Base-by-base conservation (phyloP, 1,140 invertebrate species). In the Megathymus violae region DNA sequence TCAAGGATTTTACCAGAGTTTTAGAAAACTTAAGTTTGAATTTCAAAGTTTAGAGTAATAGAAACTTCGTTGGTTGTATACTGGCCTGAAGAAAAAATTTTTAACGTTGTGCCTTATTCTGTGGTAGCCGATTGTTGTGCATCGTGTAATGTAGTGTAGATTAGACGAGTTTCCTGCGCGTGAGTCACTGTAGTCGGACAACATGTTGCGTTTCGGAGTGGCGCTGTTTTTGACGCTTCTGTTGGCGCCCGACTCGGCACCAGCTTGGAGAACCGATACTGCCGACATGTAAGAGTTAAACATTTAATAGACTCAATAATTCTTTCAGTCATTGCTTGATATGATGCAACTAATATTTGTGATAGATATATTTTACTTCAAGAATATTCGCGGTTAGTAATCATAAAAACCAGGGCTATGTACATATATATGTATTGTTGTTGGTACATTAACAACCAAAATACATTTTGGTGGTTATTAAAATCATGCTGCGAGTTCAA, bases 51-150 rank as follows among this genome's bases (percentile, higher is more conserved):
- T 31, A 16, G 48, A 19, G n/a, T 25, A 16, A 31, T 41, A 25
- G 7, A 6, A 31, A 48, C 5, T 5, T 4, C n/a, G 9, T 15
- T 17, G 7, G 15, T 19, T 27, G 46, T 51, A 36, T 3, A 9
- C 19, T 6, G 4, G 43, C n/a, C 17, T 10, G 13, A 60, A 27
- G 48, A 50, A 70, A 75, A 74, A 69, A 71, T 65, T 56, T 67
- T 81, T 80, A 87, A 88, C 72, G 65, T 83, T 81, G 88, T 90
- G 88, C 88, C 88, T 90, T 90, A 89, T 68, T 48, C 54, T 73
- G 72, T 80, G 84, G 74, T 78, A 76, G 68, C 71, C 48, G 62
- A 71, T 74, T 61, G 52, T 74, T 62, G 61, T 64, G 51, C 54
- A 19, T 50, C 51, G 31, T 13, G 48, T 70, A 61, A 54, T 59